Evolutionary conservation across 2,113 vertebrate species (phyloP), one percentile per base, ranked within the genome.

Genomic region (Balaeniceps rex): DNA sequence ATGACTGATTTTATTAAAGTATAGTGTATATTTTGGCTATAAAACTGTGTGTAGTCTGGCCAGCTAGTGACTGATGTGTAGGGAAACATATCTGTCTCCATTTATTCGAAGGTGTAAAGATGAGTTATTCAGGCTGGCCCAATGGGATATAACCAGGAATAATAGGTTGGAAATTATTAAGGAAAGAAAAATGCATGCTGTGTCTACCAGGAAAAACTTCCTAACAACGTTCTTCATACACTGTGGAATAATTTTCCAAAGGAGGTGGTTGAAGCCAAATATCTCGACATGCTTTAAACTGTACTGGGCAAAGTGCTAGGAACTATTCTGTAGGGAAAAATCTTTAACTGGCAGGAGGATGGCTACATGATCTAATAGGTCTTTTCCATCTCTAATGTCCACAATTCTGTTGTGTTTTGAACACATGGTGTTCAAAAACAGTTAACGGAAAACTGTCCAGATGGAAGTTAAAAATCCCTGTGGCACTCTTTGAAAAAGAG

Each of bases 391-490:
- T 82, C 81, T 77, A 63, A 31, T 70, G 89, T 87, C 94, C 95
- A 18, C 49, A 83, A 3, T 90, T 78, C 74, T 93, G 91, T 96
- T 96, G 91, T 94, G n/a, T 95, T 96, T 84, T 96, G 84, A 91
- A 91, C 91, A 95, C 87, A 91, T 95, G 84, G 70, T 77, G 84
- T 83, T 97, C 94, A 95, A 97, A 94, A 97, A 94, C 84, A 90
- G 88, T 97, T 95, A 96, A 94, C n/a, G 33, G 81, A 94, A 95
- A 89, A 77, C 66, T 85, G 70, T 97, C 96, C 97, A 97, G 94
- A 97, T 97, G 95, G 96, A 96, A 94, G 93, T 95, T 95, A 63
- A 88, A 97, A 96, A 93, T 97, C 96, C 94, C 93, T 52, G 64
- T 85, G 94, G 93, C 91, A 90, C 78, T 94, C 81, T 95, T 89